Conservation (phyloP, 2,888 invertebrate genomes). For the Cybosia mesomella region DNA sequence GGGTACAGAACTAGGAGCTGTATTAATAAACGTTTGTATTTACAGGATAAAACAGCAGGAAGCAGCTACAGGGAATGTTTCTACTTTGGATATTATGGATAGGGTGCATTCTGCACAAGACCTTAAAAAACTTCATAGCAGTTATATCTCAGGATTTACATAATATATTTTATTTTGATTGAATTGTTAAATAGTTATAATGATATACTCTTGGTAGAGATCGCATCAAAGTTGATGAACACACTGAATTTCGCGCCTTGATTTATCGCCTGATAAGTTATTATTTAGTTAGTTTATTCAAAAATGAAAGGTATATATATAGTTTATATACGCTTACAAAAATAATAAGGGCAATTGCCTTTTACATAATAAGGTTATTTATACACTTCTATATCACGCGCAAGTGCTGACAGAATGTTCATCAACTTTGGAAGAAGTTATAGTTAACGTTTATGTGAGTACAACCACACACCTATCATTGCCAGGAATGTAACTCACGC, state of each 20-base stretch:
- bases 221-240: background rate
- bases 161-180: background rate
- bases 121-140: conserved; percentile 63
- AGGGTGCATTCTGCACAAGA: conserved; percentile 59
- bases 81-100: conserved; percentile 29
- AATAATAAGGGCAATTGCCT: background rate
- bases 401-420: background rate
- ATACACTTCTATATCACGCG: background rate
- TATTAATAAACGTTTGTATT: background rate
- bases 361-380: background rate
- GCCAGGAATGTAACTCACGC: background rate
- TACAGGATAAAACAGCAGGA: conserved; percentile 8
- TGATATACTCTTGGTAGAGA: background rate
- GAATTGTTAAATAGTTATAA: conserved; percentile 20
- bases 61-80: background rate
- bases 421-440: background rate
- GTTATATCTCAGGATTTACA: conserved; percentile 32
- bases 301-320: too few relatives aligned
- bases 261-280: background rate
- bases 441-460: background rate
- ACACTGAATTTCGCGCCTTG: background rate
- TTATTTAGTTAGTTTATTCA: too few relatives aligned
- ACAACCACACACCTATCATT: background rate
- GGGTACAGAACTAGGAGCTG: background rate
- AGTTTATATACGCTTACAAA: too few relatives aligned